Evolutionary conservation across 2,797 vertebrate species (phyloP).

Genomic region (Sorex maritimensis): DNA sequence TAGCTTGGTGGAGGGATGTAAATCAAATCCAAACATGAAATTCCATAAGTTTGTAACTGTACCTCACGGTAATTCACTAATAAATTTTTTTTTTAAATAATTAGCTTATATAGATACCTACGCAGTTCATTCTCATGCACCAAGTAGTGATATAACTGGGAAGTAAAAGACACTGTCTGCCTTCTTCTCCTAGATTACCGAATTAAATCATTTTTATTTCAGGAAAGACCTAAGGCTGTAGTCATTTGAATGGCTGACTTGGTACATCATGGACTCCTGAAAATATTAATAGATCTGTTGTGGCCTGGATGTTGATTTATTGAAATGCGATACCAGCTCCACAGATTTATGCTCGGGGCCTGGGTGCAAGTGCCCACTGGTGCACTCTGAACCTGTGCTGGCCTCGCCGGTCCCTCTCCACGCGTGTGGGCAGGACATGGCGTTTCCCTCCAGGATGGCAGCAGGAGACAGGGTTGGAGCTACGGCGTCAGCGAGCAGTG

Average conservation of each 20-base stretch:
- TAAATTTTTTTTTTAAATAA: too few relatives aligned
- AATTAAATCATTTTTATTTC: slow-evolving; percentile 62
- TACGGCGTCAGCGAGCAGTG: not conserved
- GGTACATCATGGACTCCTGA: slow-evolving; percentile 38
- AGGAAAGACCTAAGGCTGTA: slow-evolving; percentile 43
- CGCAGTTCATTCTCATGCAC: not conserved
- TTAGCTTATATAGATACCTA: not conserved
- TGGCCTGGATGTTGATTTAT: slow-evolving; percentile 54
- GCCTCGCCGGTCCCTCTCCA: not conserved
- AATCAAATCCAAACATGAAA: too few relatives aligned
- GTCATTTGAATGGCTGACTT: slow-evolving; percentile 42
- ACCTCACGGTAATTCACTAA: too few relatives aligned
- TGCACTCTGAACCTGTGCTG: not conserved
- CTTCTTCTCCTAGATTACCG: not conserved
- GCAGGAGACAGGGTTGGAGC: not conserved
- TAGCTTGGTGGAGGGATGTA: too few relatives aligned
- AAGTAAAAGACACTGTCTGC: slow-evolving; percentile 9
- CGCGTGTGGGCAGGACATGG: not conserved
- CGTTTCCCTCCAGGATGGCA: not conserved
- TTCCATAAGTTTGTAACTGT: too few relatives aligned
- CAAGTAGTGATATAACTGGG: not conserved
- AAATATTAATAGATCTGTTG: slow-evolving; percentile 58
- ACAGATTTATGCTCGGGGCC: slow-evolving; percentile 57
- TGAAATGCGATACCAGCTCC: slow-evolving; percentile 18
- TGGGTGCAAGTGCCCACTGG: too few relatives aligned